Evolutionary conservation across 2,888 invertebrate species (phyloP), one percentile per base, ranked within the genome.

Genomic region (Orthonychiurus folsomi): DNA sequence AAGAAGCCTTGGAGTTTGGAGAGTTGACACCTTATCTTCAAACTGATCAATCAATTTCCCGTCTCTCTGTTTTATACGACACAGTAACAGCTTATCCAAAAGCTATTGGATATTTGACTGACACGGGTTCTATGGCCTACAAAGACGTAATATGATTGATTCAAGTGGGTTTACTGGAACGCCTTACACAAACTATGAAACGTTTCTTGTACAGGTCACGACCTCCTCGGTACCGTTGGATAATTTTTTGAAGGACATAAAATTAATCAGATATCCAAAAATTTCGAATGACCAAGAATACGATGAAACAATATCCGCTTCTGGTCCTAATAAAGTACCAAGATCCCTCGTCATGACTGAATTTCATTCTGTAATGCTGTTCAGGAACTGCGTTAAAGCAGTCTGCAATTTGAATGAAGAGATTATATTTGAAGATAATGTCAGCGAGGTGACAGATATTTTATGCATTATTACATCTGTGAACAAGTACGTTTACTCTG

Each of bases 351-450:
- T 89, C 1, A 79, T 93, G 59, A 94, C 94, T 0, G 88, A 94
- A 77, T 95, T 93, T 78, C 95, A 96, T 77, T 86, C 87, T 0
- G 77, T 95, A 1, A 80, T 94, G 15, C 84, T 93, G 70, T 94
- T 88, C 76, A 79, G 84, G 0, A 89, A 93, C 76, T 85, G 86
- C 66, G 84, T 94, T 1, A 88, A 88, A 76, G 92, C 88, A 0
- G 81, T 94, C 48, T 93, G 90, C 63, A 78, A 90, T 2, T 79
- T 95, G 12, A 93, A 90, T 78, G 86, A 91, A 73, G 88, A 92
- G 75, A 77, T 89, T 12, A 86, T 94, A 21, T 89, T 88, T 76
- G 89, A 93, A 78, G 94, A 95, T 72, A 56, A 37, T n/a, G 37
- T 54, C 23, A 24, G 55, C 3, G 48, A 3, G 9, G 54, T 60